Conservation (phyloP, 2,113 vertebrate species). For the Odocoileus hemionus region DNA sequence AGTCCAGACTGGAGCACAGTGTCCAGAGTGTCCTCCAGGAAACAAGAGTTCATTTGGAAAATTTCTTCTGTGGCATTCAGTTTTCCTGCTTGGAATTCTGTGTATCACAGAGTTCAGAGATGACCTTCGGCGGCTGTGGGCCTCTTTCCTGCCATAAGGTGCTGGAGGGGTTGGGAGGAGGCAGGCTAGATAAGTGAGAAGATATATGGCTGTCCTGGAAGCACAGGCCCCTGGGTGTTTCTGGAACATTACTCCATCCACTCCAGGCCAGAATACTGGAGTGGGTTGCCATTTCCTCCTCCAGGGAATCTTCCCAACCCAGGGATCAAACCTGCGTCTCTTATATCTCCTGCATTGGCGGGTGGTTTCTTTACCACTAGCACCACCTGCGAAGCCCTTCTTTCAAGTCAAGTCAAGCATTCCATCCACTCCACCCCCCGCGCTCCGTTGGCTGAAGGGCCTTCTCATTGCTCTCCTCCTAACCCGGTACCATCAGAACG, state of each 20-base stretch:
- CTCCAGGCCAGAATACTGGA: neutral
- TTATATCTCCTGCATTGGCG: neutral
- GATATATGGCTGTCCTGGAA: neutral
- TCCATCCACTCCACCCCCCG: neutral
- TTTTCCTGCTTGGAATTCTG: neutral
- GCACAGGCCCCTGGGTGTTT: neutral
- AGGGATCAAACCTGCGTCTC: accelerated
- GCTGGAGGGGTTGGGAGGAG: neutral
- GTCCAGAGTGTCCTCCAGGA: neutral
- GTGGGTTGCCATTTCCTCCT: neutral
- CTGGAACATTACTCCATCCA: neutral
- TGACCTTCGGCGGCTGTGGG: neutral
- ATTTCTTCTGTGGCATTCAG: neutral
- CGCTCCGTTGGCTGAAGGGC: neutral
- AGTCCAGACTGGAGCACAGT: neutral
- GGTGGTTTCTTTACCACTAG: neutral
- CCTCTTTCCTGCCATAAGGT: neutral
- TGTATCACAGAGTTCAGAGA: neutral
- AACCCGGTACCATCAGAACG: neutral
- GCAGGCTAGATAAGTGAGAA: neutral
- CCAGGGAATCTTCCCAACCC: neutral
- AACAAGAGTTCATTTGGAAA: neutral
- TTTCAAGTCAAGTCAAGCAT: neutral
- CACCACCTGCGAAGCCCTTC: neutral
- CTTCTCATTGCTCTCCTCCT: neutral